Percentiles rank a stretch among this genome's conserved stretches.
These are phyloP conservation scores for Clarias fuscus DNA, from an alignment of 2,797 vertebrate species.

Conservation along the genomic window DNA sequence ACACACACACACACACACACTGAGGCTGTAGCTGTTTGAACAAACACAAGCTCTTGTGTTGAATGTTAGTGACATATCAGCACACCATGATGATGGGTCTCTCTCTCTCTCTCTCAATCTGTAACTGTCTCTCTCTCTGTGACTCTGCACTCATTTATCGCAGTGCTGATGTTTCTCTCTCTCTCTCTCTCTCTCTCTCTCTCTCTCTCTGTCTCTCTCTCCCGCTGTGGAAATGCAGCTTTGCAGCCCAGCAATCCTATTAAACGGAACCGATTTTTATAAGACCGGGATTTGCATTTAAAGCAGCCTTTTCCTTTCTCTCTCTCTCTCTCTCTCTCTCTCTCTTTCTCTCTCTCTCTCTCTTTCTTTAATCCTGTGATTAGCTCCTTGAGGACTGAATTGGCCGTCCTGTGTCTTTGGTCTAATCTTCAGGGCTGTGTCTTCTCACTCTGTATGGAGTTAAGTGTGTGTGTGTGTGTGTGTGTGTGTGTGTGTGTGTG, in stretches of 20 bases:
- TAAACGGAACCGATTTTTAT: conserved; percentile 85
- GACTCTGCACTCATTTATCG: conserved; percentile 26
- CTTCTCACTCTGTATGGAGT: conserved; percentile 44
- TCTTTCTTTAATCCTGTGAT: conserved; percentile 73
- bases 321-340: conserved; percentile 30
- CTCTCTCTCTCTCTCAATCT: background rate
- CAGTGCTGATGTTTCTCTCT: conserved; percentile 61
- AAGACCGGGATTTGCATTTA: conserved; percentile 86
- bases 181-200: conserved; percentile 58
- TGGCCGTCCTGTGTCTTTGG: conserved; percentile 74
- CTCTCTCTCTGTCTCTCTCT: conserved; percentile 68
- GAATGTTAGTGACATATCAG: conserved; percentile 27
- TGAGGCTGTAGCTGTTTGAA: conserved; percentile 6
- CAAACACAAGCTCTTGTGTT: conserved; percentile 30
- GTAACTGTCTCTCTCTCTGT: conserved; percentile 11
- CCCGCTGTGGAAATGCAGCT: conserved; percentile 77
- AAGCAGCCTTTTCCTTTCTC: conserved; percentile 67
- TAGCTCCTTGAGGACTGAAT: conserved; percentile 83
- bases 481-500: conserved; percentile 10
- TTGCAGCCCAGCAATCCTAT: conserved; percentile 81
- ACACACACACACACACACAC: conserved; percentile 25
- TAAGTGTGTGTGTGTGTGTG: conserved; percentile 25
- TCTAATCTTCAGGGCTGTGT: conserved; percentile 60
- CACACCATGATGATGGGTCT: conserved; percentile 27
- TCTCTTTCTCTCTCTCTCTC: conserved; percentile 52